Base-by-base conservation (phyloP, 2,797 vertebrate genomes). In the Sebastes hopkinsi region DNA sequence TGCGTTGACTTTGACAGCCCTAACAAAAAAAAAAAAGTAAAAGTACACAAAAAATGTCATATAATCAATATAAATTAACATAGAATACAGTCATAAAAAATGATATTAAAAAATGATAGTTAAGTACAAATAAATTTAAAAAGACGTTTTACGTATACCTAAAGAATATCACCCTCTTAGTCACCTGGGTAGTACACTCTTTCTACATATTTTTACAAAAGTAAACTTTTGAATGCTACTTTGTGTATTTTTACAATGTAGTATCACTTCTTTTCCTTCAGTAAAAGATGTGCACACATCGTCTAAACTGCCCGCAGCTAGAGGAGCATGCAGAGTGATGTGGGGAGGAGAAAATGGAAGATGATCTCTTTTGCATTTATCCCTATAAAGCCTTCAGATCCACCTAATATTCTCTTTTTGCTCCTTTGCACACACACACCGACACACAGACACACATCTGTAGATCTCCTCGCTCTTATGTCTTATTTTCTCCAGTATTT, bases 401-500 rank as follows among this genome's bases (percentile, higher is more conserved):
- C 42, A 64, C 34, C 13, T 70, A 13, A 16, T 46, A 67, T 46
- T 64, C 29, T 55, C 30, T 65, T 8, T 36, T 36, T 22, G 9
- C 23, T 62, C 30, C 25, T 42, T 29, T 7, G 42, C 29, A 68
- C 30, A 16, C 29, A 16, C 29, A 34, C 18, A 34, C 46, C 46
- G 38, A 50, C 46, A 20, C 46, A 50, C 46, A 50, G 16, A 55
- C 29, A 68, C 65, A 54, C 55, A 25, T 56, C 65, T n/a, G 30
- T 23, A 16, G 10, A 61, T 46, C 67, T 81, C 27, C 38, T 78
- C 46, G 8, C 67, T 75, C 55, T 71, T 54, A 46, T 72, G 30
- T 78, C 23, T 20, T 34, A 68, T 68, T 74, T 76, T 72, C 79
- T 77, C 30, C 59, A 22, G 23, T 25, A 30, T 67, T 77, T 76